phyloP scores from a whole-genome alignment of 2,113 vertebrate genomes.

The Ctenodactylus gundi region DNA sequence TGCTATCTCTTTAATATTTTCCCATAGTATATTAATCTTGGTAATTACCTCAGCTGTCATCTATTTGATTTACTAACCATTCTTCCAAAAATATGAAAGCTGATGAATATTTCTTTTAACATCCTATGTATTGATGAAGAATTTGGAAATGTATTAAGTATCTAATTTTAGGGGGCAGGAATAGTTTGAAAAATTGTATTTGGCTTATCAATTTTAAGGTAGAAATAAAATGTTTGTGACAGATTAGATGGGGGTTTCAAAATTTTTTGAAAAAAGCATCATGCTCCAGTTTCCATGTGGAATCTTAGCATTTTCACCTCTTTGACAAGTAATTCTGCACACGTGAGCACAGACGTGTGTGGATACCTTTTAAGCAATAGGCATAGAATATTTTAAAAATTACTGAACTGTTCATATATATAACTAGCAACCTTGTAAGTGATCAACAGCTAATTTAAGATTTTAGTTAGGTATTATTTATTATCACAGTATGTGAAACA shows the following conservation, averaged over 20 bases:
- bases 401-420: neutral
- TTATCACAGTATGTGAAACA: neutral
- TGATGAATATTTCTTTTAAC: neutral
- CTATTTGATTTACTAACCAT: neutral
- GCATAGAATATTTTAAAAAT: neutral
- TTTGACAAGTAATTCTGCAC: too few relatives aligned
- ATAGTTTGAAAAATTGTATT: constrained; percentile 8
- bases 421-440: neutral
- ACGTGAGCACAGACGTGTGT: neutral
- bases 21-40: neutral
- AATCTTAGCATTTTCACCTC: neutral
- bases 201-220: neutral
- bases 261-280: neutral
- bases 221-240: neutral
- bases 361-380: neutral
- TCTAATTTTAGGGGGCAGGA: neutral
- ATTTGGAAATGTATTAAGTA: neutral
- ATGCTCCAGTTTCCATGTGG: neutral
- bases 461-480: neutral
- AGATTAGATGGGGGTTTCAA: neutral
- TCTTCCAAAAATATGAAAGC: neutral
- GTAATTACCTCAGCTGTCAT: neutral
- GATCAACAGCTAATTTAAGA: neutral
- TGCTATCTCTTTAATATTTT: constrained; percentile 14
- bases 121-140: neutral